Evolutionary conservation across 2,797 vertebrate genomes (phyloP), one percentile per base, ranked within the genome.

Genomic region (Cirrhinus mrigala): DNA sequence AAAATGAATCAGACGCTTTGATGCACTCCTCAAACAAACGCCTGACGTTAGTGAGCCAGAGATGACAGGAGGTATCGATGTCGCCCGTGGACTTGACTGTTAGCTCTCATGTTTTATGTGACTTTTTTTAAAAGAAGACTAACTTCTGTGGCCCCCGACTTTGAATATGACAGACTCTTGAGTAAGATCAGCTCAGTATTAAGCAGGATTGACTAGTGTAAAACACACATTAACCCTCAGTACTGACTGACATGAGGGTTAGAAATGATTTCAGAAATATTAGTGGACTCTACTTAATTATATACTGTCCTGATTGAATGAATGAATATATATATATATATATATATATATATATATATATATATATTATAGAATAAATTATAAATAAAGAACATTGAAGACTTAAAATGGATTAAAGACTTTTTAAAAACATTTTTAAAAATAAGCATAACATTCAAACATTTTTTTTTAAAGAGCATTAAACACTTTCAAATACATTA

Each of bases 21-120:
- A 85, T 78, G 50, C 62, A 33, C 58, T 76, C 11, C 83, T 84
- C 52, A 79, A 84, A 84, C 37, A 71, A 70, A 78, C 20, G 8
- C 6, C 15, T 85, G 29, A 20, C 11, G 44, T 80, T 77, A 73
- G 68, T 46, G n/a, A 46, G 11, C 22, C 62, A 4, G 46, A 27
- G 18, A 71, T 79, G 24, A 58, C 7, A 20, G 14, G 44, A 33
- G 40, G 14, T 33, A 24, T 24, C 62, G 10, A 7, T 37, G 33
- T 58, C 16, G 52, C 22, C 40, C 27, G 7, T 50, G 15, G 48
- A 77, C 22, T 69, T 16, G n/a, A 16, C 15, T n/a, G 50, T 18
- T 27, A 68, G 40, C 5, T 10, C 15, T 81, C 6, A n/a, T 68
- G 73, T 54, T 66, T 79, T 22, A 66, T 20, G 7, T 68, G 6